These are phyloP conservation scores for Cheilosia pagana DNA, from an alignment of 2,888 invertebrate genomes.

Conservation along the genomic window DNA sequence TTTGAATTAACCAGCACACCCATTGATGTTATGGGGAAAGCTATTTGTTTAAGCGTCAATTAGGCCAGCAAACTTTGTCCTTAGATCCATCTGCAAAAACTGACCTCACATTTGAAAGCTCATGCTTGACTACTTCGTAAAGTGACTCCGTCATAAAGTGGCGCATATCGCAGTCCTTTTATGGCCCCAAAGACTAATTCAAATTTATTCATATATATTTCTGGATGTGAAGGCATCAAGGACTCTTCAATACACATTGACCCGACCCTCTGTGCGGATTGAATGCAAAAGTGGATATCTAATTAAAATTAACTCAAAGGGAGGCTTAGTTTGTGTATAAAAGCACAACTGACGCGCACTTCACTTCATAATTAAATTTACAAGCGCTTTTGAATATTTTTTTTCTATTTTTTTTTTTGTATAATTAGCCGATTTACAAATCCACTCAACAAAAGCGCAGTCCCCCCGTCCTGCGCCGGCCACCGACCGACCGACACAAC, in stretches of 20 bases:
- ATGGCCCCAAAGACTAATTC: not conserved
- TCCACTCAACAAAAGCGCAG: conserved; percentile 39
- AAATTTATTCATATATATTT: not conserved
- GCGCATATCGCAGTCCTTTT: not conserved
- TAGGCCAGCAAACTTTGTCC: not conserved
- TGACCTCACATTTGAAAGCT: conserved; percentile 1
- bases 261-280: conserved; percentile 41
- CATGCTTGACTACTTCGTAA: not conserved
- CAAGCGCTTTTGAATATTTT: conserved; percentile 21
- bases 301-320: conserved; percentile 67
- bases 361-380: conserved; percentile 68
- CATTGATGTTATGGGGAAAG: too few species aligned
- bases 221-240: conserved; percentile 47
- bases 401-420: conserved; percentile 11
- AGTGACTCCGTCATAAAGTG: conserved; percentile 5
- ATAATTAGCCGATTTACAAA: conserved; percentile 68
- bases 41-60: too few species aligned
- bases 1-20: too few species aligned
- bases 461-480: conserved; percentile 1
- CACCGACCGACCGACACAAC: too few species aligned
- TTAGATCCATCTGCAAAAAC: not conserved
- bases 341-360: conserved; percentile 53
- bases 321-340: conserved; percentile 28
- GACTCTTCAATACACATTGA: conserved; percentile 33
- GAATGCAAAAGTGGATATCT: conserved; percentile 37